Percentiles rank a stretch among this genome's conserved stretches.
Evolutionary conservation across 2,888 invertebrate genomes (phyloP).

Genomic region (Lacanobia wlatinum): DNA sequence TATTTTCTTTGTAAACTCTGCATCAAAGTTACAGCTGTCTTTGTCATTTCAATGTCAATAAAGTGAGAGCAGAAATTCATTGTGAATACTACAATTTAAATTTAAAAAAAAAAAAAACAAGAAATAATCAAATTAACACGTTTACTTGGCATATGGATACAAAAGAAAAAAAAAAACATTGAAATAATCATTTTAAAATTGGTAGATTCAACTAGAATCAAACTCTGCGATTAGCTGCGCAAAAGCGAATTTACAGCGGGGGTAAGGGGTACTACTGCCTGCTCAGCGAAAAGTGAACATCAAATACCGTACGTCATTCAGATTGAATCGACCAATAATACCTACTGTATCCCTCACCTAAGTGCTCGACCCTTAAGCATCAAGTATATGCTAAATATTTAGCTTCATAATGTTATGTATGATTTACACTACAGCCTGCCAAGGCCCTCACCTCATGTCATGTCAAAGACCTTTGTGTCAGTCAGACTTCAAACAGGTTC

Average conservation of each 20-base stretch:
- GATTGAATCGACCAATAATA: too few species aligned
- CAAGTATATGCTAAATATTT: background rate
- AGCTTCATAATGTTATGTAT: background rate
- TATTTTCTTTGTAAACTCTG: background rate
- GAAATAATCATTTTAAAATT: too few species aligned
- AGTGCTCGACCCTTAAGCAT: background rate
- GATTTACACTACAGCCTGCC: too few species aligned
- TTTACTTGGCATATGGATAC: too few species aligned
- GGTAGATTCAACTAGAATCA: too few species aligned
- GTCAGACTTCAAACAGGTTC: constrained; percentile 48
- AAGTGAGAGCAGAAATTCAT: background rate
- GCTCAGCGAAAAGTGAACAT: background rate
- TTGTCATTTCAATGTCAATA: background rate
- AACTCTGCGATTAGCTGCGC: too few species aligned
- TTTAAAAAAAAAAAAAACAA: background rate
- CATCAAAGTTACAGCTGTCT: background rate
- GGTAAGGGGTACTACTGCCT: too few species aligned
- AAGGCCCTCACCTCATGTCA: constrained; percentile 33
- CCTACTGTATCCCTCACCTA: too few species aligned
- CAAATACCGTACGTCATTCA: too few species aligned
- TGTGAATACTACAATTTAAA: background rate
- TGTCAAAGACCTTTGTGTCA: constrained; percentile 61
- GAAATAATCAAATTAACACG: too few species aligned
- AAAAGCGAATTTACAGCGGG: too few species aligned
- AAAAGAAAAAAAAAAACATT: too few species aligned